phyloP scores from a whole-genome alignment of 2,113 vertebrate species.

The Syngnathoides biaculeatus region DNA sequence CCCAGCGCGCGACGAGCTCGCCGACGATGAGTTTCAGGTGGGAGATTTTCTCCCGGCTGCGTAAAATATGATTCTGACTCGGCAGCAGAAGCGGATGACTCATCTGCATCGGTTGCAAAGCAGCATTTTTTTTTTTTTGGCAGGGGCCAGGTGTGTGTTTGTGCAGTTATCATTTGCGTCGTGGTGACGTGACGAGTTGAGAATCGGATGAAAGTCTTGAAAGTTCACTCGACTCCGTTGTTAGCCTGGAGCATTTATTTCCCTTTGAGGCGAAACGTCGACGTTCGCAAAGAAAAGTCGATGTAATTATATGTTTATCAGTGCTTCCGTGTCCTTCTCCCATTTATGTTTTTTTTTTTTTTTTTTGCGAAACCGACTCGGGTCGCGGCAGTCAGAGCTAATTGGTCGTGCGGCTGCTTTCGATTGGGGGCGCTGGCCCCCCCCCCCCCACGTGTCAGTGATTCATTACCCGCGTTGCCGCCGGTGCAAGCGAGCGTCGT shows the following conservation, averaged over 20 bases:
- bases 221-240: background rate
- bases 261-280: background rate
- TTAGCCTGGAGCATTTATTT: background rate
- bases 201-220: background rate
- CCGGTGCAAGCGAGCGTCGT: constrained; percentile 63
- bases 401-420: constrained; percentile 30
- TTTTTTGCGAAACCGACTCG: constrained; percentile 4
- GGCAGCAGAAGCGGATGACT: background rate
- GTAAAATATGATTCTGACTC: background rate
- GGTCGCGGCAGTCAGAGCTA: constrained; percentile 34
- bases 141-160: background rate
- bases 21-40: background rate
- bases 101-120: background rate
- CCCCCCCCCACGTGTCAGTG: constrained; percentile 64
- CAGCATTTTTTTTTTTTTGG: background rate
- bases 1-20: constrained; percentile 7
- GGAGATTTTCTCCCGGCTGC: background rate
- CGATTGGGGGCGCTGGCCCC: too few relatives aligned
- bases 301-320: background rate
- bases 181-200: background rate
- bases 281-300: background rate
- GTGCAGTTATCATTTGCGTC: background rate
- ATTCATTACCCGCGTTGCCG: constrained; percentile 69
- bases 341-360: background rate
- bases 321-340: background rate